Conservation (phyloP, 2,113 vertebrate species). For the Strix uralensis region DNA sequence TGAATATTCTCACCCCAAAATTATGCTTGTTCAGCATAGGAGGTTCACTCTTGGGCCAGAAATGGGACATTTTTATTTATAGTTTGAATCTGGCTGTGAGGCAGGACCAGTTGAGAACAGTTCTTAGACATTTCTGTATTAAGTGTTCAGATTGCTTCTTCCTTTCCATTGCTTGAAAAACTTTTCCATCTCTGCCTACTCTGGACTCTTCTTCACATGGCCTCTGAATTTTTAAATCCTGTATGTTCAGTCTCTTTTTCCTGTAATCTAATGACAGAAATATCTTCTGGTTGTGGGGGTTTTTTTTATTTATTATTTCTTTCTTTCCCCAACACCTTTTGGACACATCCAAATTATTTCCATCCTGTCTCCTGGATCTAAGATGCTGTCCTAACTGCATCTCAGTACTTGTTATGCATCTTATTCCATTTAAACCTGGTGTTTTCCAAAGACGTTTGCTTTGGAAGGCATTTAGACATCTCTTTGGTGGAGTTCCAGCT, state of each 20-base stretch:
- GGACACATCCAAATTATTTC: not conserved
- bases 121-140: not conserved
- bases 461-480: slow-evolving; percentile 60
- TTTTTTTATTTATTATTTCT: not conserved
- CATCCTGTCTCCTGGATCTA: not conserved
- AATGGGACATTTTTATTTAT: not conserved
- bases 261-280: not conserved
- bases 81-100: not conserved
- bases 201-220: not conserved
- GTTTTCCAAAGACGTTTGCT: slow-evolving; percentile 43
- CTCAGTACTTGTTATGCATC: not conserved
- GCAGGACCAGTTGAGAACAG: not conserved
- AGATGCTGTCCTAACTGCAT: not conserved
- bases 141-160: not conserved
- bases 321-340: not conserved
- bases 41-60: not conserved
- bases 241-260: not conserved
- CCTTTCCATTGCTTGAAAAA: not conserved
- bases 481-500: slow-evolving; percentile 58
- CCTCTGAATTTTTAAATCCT: not conserved
- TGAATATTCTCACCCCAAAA: not conserved
- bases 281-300: not conserved
- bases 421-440: slow-evolving; percentile 19
- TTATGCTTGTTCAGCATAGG: not conserved
- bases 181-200: not conserved